Conservation (phyloP, 30 jellyfish, hydroid and myxozoan genomes). For the Aurelia aurita complex sp. Pacific region DNA sequence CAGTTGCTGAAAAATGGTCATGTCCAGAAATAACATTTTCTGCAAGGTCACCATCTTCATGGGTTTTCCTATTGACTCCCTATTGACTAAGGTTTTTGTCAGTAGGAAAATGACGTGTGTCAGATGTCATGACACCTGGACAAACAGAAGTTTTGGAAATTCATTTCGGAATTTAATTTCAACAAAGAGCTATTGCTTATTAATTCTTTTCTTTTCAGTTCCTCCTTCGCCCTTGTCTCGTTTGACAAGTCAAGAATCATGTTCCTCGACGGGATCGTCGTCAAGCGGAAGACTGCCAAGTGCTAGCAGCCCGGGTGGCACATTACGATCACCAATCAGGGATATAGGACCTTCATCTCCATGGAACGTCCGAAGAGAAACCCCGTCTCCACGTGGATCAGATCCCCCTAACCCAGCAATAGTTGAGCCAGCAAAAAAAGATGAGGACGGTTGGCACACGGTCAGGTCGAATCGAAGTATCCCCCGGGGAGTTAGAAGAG, state of each 20-base stretch:
- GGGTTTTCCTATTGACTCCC: too few relatives aligned
- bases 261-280: conserved; percentile 51
- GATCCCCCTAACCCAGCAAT: conserved; percentile 1
- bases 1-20: too few relatives aligned
- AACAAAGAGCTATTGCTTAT: too few relatives aligned
- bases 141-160: too few relatives aligned
- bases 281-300: neutral
- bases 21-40: too few relatives aligned
- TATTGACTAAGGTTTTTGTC: too few relatives aligned
- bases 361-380: neutral
- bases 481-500: conserved; percentile 21
- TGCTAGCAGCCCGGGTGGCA: neutral
- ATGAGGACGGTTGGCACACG: conserved; percentile 46
- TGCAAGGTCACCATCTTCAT: too few relatives aligned
- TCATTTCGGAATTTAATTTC: too few relatives aligned
- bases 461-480: conserved; percentile 21
- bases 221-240: conserved; percentile 25
- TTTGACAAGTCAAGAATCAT: conserved; percentile 26
- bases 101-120: too few relatives aligned
- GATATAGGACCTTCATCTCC: neutral
- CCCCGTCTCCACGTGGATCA: neutral
- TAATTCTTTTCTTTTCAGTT: neutral
- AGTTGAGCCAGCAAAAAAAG: neutral
- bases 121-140: too few relatives aligned
- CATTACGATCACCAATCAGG: neutral